Conservation (phyloP, 1,140 invertebrate species). For the Leptinotarsa texana region DNA sequence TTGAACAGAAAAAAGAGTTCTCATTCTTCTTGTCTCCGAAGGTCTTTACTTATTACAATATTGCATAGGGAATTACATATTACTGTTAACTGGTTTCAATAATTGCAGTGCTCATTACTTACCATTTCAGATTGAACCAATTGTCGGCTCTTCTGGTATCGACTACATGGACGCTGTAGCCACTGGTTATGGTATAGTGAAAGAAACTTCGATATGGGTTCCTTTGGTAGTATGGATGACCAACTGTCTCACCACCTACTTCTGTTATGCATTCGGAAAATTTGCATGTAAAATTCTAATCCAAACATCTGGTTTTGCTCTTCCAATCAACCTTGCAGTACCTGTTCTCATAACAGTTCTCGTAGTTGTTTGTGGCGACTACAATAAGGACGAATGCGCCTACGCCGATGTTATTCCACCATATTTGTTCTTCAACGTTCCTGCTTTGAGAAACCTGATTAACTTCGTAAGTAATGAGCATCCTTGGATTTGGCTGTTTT, state of each 20-base stretch:
- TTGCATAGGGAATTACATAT: too few species aligned
- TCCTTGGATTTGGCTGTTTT: slow-evolving; percentile 72
- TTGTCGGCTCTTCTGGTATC: slow-evolving; percentile 40
- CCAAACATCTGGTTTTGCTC: slow-evolving; percentile 77
- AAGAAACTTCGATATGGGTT: slow-evolving; percentile 53
- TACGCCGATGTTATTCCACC: slow-evolving; percentile 65
- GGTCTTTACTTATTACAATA: too few species aligned
- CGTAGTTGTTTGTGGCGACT: slow-evolving; percentile 64
- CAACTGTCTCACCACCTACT: slow-evolving; percentile 66
- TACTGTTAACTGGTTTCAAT: too few species aligned
- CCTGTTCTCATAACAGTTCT: slow-evolving; percentile 68
- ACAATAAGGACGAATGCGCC: slow-evolving; percentile 66
- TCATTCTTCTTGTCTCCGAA: too few species aligned
- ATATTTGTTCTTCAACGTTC: slow-evolving; percentile 71
- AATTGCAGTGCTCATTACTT: not conserved
- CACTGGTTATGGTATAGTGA: slow-evolving; percentile 48
- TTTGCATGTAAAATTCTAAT: slow-evolving; percentile 85
- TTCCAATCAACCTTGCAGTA: slow-evolving; percentile 74
- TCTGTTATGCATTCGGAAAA: slow-evolving; percentile 76
- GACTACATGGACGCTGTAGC: slow-evolving; percentile 49
- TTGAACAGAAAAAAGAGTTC: too few species aligned
- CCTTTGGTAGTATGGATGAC: slow-evolving; percentile 64
- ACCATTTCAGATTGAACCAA: slow-evolving; percentile 30
- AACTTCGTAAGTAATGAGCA: slow-evolving; percentile 65
- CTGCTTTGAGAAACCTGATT: slow-evolving; percentile 60